These are phyloP conservation scores for Corythucha ciliata DNA, from an alignment of 2,888 invertebrate species.

Conservation along the genomic window DNA sequence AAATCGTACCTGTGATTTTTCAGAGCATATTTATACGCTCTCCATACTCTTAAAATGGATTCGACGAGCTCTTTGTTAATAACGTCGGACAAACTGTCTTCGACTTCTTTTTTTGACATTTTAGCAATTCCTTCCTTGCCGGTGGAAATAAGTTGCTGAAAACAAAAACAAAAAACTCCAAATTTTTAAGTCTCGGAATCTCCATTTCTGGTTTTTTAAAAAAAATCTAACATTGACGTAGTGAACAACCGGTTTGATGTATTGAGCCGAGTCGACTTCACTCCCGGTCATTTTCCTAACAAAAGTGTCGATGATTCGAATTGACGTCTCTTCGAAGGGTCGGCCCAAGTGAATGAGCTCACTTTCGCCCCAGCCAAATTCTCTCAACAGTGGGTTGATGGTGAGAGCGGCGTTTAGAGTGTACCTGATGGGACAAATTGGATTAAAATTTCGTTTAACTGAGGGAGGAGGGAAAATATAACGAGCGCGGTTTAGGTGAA, in stretches of 20 bases:
- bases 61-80: slow-evolving; percentile 74
- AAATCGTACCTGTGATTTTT: slow-evolving; percentile 19
- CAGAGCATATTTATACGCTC: slow-evolving; percentile 62
- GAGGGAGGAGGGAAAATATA: too few species aligned
- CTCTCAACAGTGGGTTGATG: slow-evolving; percentile 63
- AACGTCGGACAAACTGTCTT: slow-evolving; percentile 65
- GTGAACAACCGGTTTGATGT: slow-evolving; percentile 64
- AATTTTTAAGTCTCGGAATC: background rate
- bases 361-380: slow-evolving; percentile 63
- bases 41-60: slow-evolving; percentile 69
- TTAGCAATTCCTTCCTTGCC: slow-evolving; percentile 57
- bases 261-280: slow-evolving; percentile 60
- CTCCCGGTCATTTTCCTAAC: slow-evolving; percentile 60
- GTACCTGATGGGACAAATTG: too few species aligned
- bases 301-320: slow-evolving; percentile 56
- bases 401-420: slow-evolving; percentile 58
- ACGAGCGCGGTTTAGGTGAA: too few species aligned
- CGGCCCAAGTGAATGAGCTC: slow-evolving; percentile 57
- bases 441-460: too few species aligned
- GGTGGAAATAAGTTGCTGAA: slow-evolving; percentile 59
- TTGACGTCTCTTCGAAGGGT: slow-evolving; percentile 58
- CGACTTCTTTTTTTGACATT: slow-evolving; percentile 60
- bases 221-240: slow-evolving; percentile 52
- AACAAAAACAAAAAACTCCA: slow-evolving; percentile 18
- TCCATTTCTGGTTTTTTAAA: background rate